Evolutionary conservation across 2,888 invertebrate genomes (phyloP).

Genomic region (Lasioglossum calceatum): DNA sequence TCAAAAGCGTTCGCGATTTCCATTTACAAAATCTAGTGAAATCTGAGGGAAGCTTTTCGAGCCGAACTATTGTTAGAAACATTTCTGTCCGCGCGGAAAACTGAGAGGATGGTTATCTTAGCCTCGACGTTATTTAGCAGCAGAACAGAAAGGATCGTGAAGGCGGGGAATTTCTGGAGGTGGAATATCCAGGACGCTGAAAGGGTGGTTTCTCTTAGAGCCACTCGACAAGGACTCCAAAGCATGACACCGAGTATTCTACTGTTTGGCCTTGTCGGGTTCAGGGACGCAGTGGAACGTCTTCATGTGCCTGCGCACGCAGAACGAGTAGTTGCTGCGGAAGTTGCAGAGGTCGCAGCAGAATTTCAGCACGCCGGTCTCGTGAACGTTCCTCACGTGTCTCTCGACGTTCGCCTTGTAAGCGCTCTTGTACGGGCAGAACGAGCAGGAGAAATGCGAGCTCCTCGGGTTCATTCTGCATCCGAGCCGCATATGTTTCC

Average conservation of each 20-base stretch:
- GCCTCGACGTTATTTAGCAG: not conserved
- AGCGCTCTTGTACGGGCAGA: constrained; percentile 82
- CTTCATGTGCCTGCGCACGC: constrained; percentile 80
- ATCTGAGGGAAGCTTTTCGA: no score
- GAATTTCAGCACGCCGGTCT: constrained; percentile 73
- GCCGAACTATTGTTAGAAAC: not conserved
- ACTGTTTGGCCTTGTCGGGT: constrained; percentile 28
- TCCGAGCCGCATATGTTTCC: constrained; percentile 73
- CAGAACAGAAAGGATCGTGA: not conserved
- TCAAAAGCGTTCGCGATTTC: no score
- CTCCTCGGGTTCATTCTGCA: constrained; percentile 75
- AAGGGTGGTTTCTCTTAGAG: not conserved
- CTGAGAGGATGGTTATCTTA: not conserved
- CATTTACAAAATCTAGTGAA: no score
- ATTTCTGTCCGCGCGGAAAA: not conserved
- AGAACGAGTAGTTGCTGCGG: constrained; percentile 80
- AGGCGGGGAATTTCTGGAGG: not conserved
- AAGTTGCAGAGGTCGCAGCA: constrained; percentile 79
- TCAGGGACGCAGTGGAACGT: constrained; percentile 73
- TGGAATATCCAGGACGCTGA: not conserved
- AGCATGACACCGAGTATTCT: not conserved
- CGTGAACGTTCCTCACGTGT: constrained; percentile 81
- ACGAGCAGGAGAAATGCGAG: constrained; percentile 82
- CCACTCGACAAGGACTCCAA: not conserved
- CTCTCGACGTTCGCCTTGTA: constrained; percentile 83